phyloP scores from a whole-genome alignment of 2,113 vertebrate species.

The Benitochromis conjunctus region DNA sequence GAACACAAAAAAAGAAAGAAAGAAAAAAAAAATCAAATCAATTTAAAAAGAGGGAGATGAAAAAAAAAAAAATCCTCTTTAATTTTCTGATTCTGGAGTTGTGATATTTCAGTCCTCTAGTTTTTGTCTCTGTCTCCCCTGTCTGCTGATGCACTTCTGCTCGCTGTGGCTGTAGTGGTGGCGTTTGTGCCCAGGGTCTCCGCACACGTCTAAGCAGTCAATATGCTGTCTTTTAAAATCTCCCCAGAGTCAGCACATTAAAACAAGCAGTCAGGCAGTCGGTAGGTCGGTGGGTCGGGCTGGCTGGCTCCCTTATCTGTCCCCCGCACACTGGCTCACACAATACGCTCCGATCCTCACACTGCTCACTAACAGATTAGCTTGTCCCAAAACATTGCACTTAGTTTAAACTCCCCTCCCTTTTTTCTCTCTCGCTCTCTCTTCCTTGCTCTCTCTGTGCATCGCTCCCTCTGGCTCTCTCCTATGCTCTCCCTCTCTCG shows the following conservation, averaged over 20 bases:
- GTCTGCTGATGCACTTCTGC: slow-evolving; percentile 68
- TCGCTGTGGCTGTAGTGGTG: slow-evolving; percentile 63
- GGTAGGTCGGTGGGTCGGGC: slow-evolving; percentile 56
- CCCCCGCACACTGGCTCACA: slow-evolving; percentile 82
- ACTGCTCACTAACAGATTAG: slow-evolving; percentile 98
- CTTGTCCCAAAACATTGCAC: slow-evolving; percentile 99
- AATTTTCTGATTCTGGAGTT: slow-evolving; percentile 62
- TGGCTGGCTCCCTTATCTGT: slow-evolving; percentile 85
- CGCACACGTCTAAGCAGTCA: slow-evolving; percentile 89
- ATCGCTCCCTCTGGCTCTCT: slow-evolving; percentile 39
- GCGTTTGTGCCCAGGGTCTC: slow-evolving; percentile 74
- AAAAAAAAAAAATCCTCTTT: slow-evolving; percentile 69
- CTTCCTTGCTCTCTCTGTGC: slow-evolving; percentile 19
- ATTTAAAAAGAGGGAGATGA: slow-evolving; percentile 40
- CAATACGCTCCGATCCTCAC: slow-evolving; percentile 94
- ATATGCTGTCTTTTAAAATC: slow-evolving; percentile 83
- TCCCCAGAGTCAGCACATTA: slow-evolving; percentile 98
- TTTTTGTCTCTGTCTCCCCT: slow-evolving; percentile 34
- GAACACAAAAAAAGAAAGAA: slow-evolving; percentile 54
- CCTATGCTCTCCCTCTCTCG: slow-evolving; percentile 9
- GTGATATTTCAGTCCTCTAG: slow-evolving; percentile 51
- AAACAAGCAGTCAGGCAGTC: slow-evolving; percentile 87
- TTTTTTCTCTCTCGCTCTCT: slow-evolving; percentile 49
- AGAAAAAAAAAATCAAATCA: slow-evolving; percentile 60
- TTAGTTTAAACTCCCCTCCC: slow-evolving; percentile 94